phyloP scores from a whole-genome alignment of 2,797 vertebrate species.

The Caiman crocodilus region DNA sequence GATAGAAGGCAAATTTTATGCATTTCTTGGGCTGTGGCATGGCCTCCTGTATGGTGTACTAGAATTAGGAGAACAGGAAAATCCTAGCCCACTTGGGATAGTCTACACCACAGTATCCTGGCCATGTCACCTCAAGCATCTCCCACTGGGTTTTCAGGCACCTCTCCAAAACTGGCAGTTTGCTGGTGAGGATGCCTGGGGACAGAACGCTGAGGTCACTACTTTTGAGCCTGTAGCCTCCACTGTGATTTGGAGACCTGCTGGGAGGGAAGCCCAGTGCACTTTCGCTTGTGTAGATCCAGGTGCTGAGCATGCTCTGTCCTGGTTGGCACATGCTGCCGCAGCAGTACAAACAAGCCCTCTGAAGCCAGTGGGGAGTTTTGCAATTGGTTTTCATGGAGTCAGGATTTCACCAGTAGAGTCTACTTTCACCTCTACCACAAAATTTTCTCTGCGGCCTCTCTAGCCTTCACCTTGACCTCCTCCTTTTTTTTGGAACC shows the following conservation, averaged over 20 bases:
- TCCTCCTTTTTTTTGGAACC: not conserved
- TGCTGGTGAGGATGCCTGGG: no score
- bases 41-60: not conserved
- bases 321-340: no score
- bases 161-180: no score
- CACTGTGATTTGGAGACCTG: no score
- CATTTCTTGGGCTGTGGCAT: not conserved
- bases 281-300: no score
- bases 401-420: not conserved
- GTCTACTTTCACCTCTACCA: not conserved
- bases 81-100: not conserved
- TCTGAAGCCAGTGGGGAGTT: not conserved
- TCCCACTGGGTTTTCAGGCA: no score
- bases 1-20: not conserved
- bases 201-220: no score
- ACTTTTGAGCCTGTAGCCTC: no score
- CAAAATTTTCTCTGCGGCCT: not conserved
- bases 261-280: no score
- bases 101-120: no score
- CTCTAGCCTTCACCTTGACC: not conserved
- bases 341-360: not conserved
- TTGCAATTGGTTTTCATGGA: not conserved
- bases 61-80: not conserved
- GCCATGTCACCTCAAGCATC: no score
- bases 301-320: no score